Base-by-base conservation (phyloP, 1,140 invertebrate species). In the Hylyphantes graminicola region DNA sequence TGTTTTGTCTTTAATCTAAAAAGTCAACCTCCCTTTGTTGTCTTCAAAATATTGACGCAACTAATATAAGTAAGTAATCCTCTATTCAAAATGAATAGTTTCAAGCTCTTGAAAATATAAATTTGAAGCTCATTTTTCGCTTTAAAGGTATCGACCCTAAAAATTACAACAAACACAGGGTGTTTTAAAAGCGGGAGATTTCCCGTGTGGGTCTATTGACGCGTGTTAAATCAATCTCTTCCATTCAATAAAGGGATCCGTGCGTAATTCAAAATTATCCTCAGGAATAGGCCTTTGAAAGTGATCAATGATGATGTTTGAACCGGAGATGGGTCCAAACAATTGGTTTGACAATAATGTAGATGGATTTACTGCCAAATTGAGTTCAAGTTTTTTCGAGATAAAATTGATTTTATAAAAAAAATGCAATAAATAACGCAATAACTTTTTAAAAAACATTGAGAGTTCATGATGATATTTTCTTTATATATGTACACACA, bases 31-130 rank as follows among this genome's bases (percentile, higher is more conserved):
- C 10, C 1, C 19, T 51, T 78, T 55, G 21, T 64, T 64, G 55
- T 17, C 53, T 35, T 50, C 12, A 76, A 76, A 57, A 76, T 64
- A 59, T 76, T 78, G 76, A 55, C 67, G 50, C 19, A 78, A 67
- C 63, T 65, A 64, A 78, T 35, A 35, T n/a, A 61, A 76, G 59
- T 59, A 21, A 76, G 51, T 51, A 55, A 51, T 21, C 61, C 50
- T 12, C 55, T 67, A 78, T 78, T 53, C 48, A 67, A 65, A 78
- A 78, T 78, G 76, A 78, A 78, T 78, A 76, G 19, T 35, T 78
- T 78, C 59, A 64, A 76, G 64, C 13, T 57, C 35, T 35, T 63
- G 63, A 67, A 50, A 78, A 53, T 50, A 50, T 17, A 67, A 67
- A 54, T 78, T 78, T 15, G 13, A 67, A 21, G 55, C 35, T 67